phyloP scores from a whole-genome alignment of 2,113 vertebrate genomes.

The Platichthys flesus region DNA sequence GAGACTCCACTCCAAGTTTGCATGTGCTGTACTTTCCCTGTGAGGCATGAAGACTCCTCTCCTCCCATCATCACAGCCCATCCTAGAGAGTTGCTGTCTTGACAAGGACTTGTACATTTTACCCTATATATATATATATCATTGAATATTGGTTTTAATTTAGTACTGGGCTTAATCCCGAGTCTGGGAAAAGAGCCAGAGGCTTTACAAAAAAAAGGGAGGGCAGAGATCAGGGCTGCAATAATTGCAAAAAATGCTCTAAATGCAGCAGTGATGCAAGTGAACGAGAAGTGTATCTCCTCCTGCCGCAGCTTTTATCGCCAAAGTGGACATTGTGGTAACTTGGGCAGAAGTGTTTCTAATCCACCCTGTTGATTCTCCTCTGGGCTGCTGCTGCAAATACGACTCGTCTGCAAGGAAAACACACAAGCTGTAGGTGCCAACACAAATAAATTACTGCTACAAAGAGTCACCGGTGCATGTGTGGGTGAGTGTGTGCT shows the following conservation, averaged over 20 bases:
- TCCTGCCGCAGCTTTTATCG: constrained; percentile 7
- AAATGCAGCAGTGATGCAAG: neutral
- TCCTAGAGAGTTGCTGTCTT: constrained; percentile 5
- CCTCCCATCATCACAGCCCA: constrained; percentile 14
- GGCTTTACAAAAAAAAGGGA: neutral
- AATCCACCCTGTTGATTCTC: constrained; percentile 31
- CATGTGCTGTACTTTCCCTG: constrained; percentile 9
- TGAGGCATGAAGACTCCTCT: neutral
- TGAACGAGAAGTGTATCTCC: neutral
- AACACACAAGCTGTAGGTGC: constrained; percentile 11
- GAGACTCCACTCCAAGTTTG: constrained; percentile 30
- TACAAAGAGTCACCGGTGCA: constrained; percentile 1
- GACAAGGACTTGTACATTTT: constrained; percentile 7
- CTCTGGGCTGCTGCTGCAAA: neutral
- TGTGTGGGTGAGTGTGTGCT: constrained; percentile 6
- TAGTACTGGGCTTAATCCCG: neutral
- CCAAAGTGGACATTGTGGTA: constrained; percentile 41
- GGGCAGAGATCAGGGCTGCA: neutral
- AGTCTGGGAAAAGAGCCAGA: neutral
- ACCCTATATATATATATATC: neutral
- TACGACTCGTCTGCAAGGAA: constrained; percentile 7
- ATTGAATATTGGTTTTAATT: constrained; percentile 13
- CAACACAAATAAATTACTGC: neutral
- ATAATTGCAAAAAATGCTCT: constrained; percentile 9
- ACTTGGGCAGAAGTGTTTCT: constrained; percentile 34